Evolutionary conservation across 1,140 invertebrate species (phyloP), one percentile per base, ranked within the genome.

Genomic region (Anagrus nilaparvatae): DNA sequence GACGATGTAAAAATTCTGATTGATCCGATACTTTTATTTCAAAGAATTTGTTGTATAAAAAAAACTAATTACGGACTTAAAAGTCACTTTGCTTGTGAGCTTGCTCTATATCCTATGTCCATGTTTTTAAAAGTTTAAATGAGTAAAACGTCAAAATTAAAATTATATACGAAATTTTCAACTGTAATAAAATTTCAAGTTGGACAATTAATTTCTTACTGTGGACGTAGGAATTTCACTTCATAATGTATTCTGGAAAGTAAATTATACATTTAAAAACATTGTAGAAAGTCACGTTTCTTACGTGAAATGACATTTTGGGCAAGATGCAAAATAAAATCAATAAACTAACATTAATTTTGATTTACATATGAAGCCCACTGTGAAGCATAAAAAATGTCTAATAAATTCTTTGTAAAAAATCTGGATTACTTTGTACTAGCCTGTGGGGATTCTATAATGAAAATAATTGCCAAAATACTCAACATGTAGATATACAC

Each of bases 21-120:
- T 34, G 50, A 63, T 47, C 59, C 57, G 28, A 19, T 54, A 40
- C 46, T 59, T 43, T 45, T 67, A 17, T 67, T 61, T 47, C 61
- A 66, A 55, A 44, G 57, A 31, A 61, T 65, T 24, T 48, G 44
- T 16, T 47, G 56, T 18, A 40, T 40, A 19, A 50, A 44, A 20
- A 20, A 54, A 37, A 25, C 4, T 36, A 21, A 50, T 36, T 49
- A 50, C 41, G 48, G 67, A 38, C 29, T 65, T 34, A 43, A 59
- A 57, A 47, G 54, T 36, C 63, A 50, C 52, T 52, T 63, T 23
- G 29, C 49, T 40, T 60, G 58, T 53, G 60, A 65, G 48, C 47
- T 66, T 6, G 41, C 51, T 28, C 59, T 54, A 9, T 55, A 40
- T 44, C 56, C 54, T 13, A 40, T 53, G 46, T 50, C 55, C 33